Evolutionary conservation across 2,797 vertebrate species (phyloP).

Genomic region (Scyliorhinus canicula): DNA sequence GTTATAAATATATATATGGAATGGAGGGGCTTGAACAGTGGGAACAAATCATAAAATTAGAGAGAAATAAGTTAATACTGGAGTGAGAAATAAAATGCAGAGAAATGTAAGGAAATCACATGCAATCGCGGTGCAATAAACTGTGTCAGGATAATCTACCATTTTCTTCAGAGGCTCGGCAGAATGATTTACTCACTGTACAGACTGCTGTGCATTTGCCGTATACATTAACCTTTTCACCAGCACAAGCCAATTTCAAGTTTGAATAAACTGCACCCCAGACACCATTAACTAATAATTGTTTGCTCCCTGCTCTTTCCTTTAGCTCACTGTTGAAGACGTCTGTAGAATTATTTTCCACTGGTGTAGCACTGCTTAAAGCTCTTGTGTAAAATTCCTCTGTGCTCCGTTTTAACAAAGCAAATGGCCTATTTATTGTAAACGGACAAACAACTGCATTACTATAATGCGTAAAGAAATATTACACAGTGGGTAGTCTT

Average conservation of each 20-base stretch:
- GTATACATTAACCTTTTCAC: constrained; percentile 13
- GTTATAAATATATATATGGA: not conserved
- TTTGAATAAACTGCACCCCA: constrained; percentile 1
- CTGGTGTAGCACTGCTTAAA: not conserved
- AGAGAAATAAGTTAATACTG: constrained; percentile 14
- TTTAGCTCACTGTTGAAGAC: not conserved
- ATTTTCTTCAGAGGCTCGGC: not conserved
- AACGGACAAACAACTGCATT: no score
- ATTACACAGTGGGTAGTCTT: not conserved
- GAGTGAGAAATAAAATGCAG: not conserved
- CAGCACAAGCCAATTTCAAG: not conserved
- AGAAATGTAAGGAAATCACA: not conserved
- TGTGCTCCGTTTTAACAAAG: not conserved
- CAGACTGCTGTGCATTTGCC: not conserved
- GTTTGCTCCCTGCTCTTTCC: not conserved
- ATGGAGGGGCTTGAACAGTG: not conserved
- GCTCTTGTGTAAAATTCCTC: not conserved
- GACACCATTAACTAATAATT: constrained; percentile 5
- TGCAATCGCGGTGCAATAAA: not conserved
- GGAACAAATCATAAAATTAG: not conserved
- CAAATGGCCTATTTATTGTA: not conserved
- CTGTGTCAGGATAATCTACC: not conserved
- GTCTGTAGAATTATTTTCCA: not conserved
- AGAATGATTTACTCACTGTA: not conserved
- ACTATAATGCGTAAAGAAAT: not conserved